phyloP scores from a whole-genome alignment of 2,888 invertebrate genomes.

The Cyaniris semiargus region DNA sequence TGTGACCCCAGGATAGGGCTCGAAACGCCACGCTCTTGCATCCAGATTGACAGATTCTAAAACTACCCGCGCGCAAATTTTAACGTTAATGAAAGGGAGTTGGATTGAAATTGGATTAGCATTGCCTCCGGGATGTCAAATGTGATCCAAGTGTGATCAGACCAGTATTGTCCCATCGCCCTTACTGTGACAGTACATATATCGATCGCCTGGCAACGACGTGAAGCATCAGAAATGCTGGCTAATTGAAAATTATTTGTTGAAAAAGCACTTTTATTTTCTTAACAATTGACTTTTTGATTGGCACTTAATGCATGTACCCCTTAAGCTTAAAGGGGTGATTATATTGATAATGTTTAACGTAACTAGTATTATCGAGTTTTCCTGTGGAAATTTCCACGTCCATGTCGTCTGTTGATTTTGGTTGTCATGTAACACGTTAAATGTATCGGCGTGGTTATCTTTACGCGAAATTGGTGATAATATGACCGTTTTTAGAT shows the following conservation, averaged over 20 bases:
- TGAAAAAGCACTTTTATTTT: neutral
- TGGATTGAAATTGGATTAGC: neutral
- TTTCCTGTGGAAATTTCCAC: slow-evolving; percentile 9
- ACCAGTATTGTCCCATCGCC: slow-evolving; percentile 38
- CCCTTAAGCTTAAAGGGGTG: neutral
- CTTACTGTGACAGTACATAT: slow-evolving; percentile 37
- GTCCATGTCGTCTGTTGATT: neutral
- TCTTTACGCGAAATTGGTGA: neutral
- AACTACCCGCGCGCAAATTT: neutral
- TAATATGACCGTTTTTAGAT: neutral
- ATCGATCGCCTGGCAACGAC: slow-evolving; percentile 41
- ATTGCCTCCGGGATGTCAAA: neutral
- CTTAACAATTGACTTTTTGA: neutral
- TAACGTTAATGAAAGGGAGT: neutral
- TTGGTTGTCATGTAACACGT: neutral
- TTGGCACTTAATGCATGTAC: neutral
- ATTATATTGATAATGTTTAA: neutral
- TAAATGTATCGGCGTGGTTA: neutral
- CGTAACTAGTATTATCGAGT: neutral
- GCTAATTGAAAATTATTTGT: slow-evolving; percentile 36
- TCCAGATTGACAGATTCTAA: neutral
- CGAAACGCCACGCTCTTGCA: neutral
- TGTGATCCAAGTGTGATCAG: slow-evolving; percentile 54
- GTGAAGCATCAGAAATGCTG: slow-evolving; percentile 41
- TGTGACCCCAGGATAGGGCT: neutral